Percentiles rank a stretch among this genome's conserved stretches.
phyloP scores from a whole-genome alignment of 1,140 invertebrate species.

The Parapsyche elsis region DNA sequence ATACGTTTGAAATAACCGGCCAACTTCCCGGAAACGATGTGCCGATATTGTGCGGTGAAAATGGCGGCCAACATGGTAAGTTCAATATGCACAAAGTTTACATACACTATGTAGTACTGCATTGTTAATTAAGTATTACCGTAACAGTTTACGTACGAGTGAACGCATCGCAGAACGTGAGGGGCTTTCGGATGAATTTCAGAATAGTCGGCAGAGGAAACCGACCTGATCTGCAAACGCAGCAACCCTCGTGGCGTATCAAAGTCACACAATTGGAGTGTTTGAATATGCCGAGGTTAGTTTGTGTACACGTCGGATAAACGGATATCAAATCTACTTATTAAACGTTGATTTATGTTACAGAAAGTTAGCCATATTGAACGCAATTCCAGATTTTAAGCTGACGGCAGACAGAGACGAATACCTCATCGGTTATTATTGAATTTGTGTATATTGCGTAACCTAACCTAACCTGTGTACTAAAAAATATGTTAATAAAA shows the following conservation, averaged over 20 bases:
- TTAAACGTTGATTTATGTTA: neutral
- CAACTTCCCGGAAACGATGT: slow-evolving; percentile 67
- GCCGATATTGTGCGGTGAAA: slow-evolving; percentile 79
- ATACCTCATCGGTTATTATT: slow-evolving; percentile 8
- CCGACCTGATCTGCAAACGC: slow-evolving; percentile 58
- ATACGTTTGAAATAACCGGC: slow-evolving; percentile 66
- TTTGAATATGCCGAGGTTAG: slow-evolving; percentile 64
- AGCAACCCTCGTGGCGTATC: slow-evolving; percentile 69
- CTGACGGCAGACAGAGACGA: neutral
- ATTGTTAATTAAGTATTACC: no score
- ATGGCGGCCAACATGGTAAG: slow-evolving; percentile 78
- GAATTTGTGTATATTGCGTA: no score
- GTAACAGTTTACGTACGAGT: slow-evolving; percentile 63
- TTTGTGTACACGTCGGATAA: neutral
- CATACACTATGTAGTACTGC: no score
- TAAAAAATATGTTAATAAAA: neutral
- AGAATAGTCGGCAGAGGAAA: slow-evolving; percentile 63
- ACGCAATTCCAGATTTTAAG: neutral
- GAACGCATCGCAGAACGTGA: slow-evolving; percentile 64
- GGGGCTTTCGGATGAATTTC: slow-evolving; percentile 62
- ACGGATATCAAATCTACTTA: neutral
- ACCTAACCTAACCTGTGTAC: no score
- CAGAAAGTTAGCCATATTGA: neutral
- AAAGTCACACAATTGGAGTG: slow-evolving; percentile 74
- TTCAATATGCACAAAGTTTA: no score